Conservation (phyloP, 2,113 vertebrate genomes). For the Emydocephalus ijimae region DNA sequence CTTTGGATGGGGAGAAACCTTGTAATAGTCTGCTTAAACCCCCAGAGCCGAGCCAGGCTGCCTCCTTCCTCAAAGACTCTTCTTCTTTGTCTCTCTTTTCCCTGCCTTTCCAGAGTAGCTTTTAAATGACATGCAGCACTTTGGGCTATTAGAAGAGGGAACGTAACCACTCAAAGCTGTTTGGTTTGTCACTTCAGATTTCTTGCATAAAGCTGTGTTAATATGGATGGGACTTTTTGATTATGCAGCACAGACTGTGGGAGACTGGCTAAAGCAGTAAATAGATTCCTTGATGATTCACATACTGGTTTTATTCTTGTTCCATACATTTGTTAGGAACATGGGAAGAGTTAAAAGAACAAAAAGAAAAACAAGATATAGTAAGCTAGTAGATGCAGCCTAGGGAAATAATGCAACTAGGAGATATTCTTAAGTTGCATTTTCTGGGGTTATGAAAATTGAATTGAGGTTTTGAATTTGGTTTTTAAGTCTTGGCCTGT, state of each 20-base stretch:
- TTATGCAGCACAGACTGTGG: slow-evolving; percentile 43
- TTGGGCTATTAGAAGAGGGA: slow-evolving; percentile 24
- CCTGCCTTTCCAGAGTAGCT: slow-evolving; percentile 26
- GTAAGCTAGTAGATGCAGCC: slow-evolving; percentile 53
- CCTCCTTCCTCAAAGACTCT: not conserved
- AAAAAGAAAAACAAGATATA: slow-evolving; percentile 28
- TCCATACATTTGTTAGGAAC: slow-evolving; percentile 47
- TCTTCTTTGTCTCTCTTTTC: slow-evolving; percentile 23
- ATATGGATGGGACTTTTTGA: not conserved
- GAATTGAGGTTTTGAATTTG: slow-evolving; percentile 44
- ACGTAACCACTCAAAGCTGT: slow-evolving; percentile 45
- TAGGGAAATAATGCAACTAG: slow-evolving; percentile 46
- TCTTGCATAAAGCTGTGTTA: slow-evolving; percentile 42
- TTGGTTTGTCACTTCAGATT: slow-evolving; percentile 54
- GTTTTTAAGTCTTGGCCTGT: not conserved
- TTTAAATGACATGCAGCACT: slow-evolving; percentile 9
- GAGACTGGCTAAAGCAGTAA: slow-evolving; percentile 36
- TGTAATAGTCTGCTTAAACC: slow-evolving; percentile 38
- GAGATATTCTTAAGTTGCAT: slow-evolving; percentile 33
- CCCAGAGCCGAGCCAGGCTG: not conserved
- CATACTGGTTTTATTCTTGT: slow-evolving; percentile 33
- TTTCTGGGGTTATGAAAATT: slow-evolving; percentile 40
- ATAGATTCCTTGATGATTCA: slow-evolving; percentile 50
- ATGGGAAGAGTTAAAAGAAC: slow-evolving; percentile 41
- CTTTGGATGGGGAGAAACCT: slow-evolving; percentile 27